Percentiles rank a stretch among this genome's conserved stretches.
These are phyloP conservation scores for Cuculus canorus DNA, from an alignment of 2,797 vertebrate genomes.

Conservation along the genomic window DNA sequence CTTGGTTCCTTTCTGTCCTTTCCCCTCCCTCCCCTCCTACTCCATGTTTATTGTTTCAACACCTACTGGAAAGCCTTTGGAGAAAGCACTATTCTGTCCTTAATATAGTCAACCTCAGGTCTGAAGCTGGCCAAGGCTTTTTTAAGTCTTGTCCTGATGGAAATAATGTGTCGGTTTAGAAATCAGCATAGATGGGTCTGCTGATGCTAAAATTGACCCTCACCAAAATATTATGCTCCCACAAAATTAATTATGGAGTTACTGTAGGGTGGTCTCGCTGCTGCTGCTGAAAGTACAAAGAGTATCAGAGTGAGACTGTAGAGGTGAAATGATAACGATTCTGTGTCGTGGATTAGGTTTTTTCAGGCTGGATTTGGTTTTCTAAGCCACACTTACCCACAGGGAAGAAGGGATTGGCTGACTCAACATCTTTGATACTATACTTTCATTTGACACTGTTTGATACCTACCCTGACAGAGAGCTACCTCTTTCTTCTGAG, in stretches of 20 bases:
- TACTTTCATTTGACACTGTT: neutral
- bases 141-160: neutral
- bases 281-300: neutral
- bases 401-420: neutral
- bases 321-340: neutral
- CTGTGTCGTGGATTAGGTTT: neutral
- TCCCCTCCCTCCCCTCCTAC: neutral
- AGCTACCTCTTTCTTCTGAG: neutral
- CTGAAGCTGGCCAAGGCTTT: neutral
- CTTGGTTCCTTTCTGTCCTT: neutral
- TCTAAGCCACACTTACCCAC: neutral
- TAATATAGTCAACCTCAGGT: neutral
- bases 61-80: neutral
- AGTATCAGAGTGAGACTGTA: neutral
- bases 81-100: neutral
- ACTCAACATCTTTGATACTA: neutral
- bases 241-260: neutral
- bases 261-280: neutral
- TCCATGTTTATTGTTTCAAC: fast-evolving
- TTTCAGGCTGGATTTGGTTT: neutral
- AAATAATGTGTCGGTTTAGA: neutral
- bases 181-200: neutral
- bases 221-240: neutral
- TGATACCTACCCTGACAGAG: neutral
- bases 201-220: neutral